Base-by-base conservation (phyloP, 2,888 invertebrate genomes). In the Spodoptera exigua region DNA sequence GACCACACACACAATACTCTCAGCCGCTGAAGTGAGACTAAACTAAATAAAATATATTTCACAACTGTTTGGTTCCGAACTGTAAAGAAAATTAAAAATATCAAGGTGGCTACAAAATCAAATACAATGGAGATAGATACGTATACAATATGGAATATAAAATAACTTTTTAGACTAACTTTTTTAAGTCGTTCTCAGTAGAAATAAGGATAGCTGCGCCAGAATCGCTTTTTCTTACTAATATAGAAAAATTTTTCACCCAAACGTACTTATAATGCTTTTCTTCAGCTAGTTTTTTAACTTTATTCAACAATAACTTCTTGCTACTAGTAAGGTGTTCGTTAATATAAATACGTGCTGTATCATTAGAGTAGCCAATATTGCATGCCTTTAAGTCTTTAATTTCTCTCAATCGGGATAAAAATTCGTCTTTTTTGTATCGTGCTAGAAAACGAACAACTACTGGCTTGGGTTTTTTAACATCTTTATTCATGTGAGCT, bases 371-470 rank as follows among this genome's bases (percentile, higher is more conserved):
- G 7, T 27, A 53, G 7, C 53, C 44, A 16, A 53, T 21, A 9
- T 53, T 44, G 3, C 36, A 27, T 2, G 53, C 44, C 27, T 53
- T 53, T 9, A 44, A 17, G 5, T 53, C 53, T 53, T 53, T 53
- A 0, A 7, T 11, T 16, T 36, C 37, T 37, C 44, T 44, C 37
- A 53, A 37, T 2, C 44, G 35, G 1, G 53, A 36, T n/a, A 53
- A 14, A 14, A 53, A 53, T 5, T 53, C 44, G 5, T 53, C 44
- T 14, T 53, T 53, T 14, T 53, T 53, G 36, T 44, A 45, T 36
- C 53, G 36, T 2, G 53, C 21, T 11, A 37, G 53, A 10, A 53
- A 53, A 7, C 44, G 44, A 2, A 53, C 53, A 5, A 44, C 14
- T 1, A 53, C 16, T 11, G 53, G 44, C 9, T 53, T 53, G 1